Evolutionary conservation across 1,140 invertebrate genomes (phyloP).

Genomic region (Apolygus lucorum): DNA sequence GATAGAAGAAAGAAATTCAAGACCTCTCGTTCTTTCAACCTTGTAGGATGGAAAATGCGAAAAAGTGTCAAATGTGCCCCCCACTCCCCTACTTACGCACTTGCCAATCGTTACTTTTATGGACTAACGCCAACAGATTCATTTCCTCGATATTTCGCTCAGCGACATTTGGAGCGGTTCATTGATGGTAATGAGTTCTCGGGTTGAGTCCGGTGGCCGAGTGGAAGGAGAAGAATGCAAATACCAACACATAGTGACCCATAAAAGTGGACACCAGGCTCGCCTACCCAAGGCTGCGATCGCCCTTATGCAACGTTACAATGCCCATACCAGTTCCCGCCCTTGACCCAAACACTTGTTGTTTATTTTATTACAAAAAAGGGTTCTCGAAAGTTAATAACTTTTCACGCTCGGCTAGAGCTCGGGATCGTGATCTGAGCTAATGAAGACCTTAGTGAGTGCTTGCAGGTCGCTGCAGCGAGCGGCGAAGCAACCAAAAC

Average conservation of each 20-base stretch:
- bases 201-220: no score
- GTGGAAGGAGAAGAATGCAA: neutral
- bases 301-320: neutral
- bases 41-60: no score
- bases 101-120: no score
- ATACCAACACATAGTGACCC: neutral
- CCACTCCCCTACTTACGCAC: no score
- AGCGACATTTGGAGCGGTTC: no score
- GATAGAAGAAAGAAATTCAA: no score
- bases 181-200: no score
- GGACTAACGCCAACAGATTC: no score
- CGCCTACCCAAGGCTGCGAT: neutral
- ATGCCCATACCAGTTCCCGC: neutral
- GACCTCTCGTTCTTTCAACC: no score
- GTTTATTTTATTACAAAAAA: neutral
- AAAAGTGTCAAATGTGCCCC: no score
- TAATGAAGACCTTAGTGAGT: neutral
- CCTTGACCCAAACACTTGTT: neutral
- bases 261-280: neutral
- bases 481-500: neutral
- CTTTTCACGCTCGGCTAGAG: neutral
- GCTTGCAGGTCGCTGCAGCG: no score
- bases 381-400: neutral
- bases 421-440: neutral
- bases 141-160: no score